phyloP scores from a whole-genome alignment of 1,140 invertebrate genomes.

The Pachyrhynchus sulphureomaculatus region DNA sequence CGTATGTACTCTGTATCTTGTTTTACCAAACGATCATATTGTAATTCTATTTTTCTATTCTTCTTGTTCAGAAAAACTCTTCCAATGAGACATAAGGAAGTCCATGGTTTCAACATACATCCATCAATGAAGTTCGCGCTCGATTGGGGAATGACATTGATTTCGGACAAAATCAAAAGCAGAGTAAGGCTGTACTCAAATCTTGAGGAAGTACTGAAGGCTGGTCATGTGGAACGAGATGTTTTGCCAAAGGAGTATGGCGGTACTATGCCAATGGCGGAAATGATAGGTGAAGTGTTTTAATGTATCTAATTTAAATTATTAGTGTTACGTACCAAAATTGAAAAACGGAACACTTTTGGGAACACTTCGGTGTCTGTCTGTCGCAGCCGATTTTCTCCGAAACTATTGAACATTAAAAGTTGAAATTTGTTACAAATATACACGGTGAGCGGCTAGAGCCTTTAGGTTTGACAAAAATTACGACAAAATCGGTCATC shows the following conservation, averaged over 20 bases:
- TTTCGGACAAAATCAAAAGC: constrained; percentile 79
- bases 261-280: constrained; percentile 74
- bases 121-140: constrained; percentile 75
- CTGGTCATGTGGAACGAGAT: constrained; percentile 60
- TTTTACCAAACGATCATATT: too few relatives aligned
- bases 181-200: constrained; percentile 70
- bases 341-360: too few relatives aligned
- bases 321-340: too few relatives aligned
- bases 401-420: too few relatives aligned
- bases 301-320: neutral
- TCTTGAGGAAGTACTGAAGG: constrained; percentile 59
- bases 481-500: too few relatives aligned
- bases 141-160: constrained; percentile 77
- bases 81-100: constrained; percentile 81
- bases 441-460: too few relatives aligned
- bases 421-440: too few relatives aligned
- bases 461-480: too few relatives aligned
- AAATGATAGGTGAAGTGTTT: constrained; percentile 73
- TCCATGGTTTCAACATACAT: constrained; percentile 76
- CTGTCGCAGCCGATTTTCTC: too few relatives aligned
- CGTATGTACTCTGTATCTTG: too few relatives aligned
- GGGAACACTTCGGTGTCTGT: too few relatives aligned
- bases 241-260: constrained; percentile 81
- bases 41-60: too few relatives aligned
- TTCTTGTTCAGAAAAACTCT: constrained; percentile 80